phyloP scores from a whole-genome alignment of 2,797 vertebrate species.

The Characodon lateralis region DNA sequence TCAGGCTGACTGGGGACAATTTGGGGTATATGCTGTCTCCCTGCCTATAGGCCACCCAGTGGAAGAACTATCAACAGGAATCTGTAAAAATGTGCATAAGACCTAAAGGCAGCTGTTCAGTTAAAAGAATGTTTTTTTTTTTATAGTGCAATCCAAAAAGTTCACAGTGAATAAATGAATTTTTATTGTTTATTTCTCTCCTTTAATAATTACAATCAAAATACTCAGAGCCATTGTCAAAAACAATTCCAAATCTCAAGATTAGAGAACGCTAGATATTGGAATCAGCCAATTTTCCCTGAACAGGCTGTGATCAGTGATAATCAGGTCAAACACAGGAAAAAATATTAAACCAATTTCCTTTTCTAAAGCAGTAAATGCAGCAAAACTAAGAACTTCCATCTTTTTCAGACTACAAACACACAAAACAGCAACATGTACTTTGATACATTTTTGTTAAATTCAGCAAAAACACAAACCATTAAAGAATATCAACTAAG shows the following conservation, averaged over 20 bases:
- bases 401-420: neutral
- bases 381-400: neutral
- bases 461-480: neutral
- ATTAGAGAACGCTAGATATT: neutral
- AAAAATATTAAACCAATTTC: neutral
- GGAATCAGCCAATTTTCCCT: neutral
- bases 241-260: neutral
- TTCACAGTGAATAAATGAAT: neutral
- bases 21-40: constrained; percentile 19
- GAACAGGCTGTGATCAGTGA: neutral
- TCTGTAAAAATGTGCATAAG: neutral
- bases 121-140: neutral
- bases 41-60: constrained; percentile 31
- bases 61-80: neutral
- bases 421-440: neutral
- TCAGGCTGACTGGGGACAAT: constrained; percentile 52
- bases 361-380: neutral
- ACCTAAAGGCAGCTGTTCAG: neutral
- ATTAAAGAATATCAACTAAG: neutral
- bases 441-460: neutral
- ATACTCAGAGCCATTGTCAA: neutral
- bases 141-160: neutral
- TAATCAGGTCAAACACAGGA: neutral
- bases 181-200: neutral
- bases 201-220: neutral